Percentiles rank a stretch among this genome's conserved stretches.
Evolutionary conservation across 2,888 invertebrate genomes (phyloP).

Genomic region (Lasioglossum calceatum): DNA sequence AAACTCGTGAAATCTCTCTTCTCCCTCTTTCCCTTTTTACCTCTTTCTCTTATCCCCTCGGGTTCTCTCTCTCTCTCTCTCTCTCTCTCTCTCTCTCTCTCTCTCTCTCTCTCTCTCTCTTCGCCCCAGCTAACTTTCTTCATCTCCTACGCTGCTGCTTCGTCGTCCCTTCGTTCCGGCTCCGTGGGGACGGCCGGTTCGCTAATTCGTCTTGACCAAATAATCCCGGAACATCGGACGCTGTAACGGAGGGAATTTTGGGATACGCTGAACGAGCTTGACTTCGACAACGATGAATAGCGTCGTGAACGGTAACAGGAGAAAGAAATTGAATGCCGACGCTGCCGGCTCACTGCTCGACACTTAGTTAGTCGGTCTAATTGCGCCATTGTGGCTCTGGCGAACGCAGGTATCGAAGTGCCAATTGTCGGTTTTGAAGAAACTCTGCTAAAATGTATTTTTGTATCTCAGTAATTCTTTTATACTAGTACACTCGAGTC

Average conservation of each 20-base stretch:
- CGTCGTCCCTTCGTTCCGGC: neutral
- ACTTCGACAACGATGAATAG: neutral
- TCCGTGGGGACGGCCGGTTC: neutral
- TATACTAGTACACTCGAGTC: neutral
- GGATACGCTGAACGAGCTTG: conserved; percentile 6
- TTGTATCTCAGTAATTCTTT: neutral
- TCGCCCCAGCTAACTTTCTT: conserved; percentile 14
- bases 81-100: neutral
- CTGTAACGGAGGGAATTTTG: neutral
- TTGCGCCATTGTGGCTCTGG: neutral
- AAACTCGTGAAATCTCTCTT: conserved; percentile 42
- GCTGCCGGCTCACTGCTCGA: neutral
- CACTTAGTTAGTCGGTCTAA: neutral
- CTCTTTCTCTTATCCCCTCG: neutral
- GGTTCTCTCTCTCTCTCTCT: neutral
- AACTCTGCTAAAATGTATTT: neutral
- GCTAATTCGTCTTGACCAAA: neutral
- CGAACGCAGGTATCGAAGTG: neutral
- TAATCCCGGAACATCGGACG: neutral
- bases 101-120: neutral
- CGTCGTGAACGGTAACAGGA: neutral
- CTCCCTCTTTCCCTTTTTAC: neutral
- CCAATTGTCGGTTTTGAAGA: neutral
- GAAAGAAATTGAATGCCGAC: neutral
- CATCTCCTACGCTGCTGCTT: neutral